These are phyloP conservation scores for Artibeus jamaicensis DNA, from an alignment of 2,797 vertebrate genomes.

Conservation along the genomic window DNA sequence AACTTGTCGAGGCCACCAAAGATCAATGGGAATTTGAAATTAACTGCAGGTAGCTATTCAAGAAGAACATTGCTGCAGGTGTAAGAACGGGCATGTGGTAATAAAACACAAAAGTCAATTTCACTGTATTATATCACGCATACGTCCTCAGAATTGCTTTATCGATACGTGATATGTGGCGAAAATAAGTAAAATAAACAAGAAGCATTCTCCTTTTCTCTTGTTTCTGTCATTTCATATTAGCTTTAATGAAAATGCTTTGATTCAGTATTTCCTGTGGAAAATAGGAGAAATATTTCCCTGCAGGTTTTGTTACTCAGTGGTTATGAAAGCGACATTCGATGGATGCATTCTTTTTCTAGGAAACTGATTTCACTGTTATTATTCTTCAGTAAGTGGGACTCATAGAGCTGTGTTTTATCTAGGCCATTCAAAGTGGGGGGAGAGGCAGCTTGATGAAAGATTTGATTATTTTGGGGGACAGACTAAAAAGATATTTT, in stretches of 20 bases:
- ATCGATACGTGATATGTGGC: constrained; percentile 61
- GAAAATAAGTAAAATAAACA: constrained; percentile 63
- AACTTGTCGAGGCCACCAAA: constrained; percentile 57
- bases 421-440: not conserved
- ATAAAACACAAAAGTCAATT: constrained; percentile 60
- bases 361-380: constrained; percentile 49
- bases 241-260: constrained; percentile 68
- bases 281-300: constrained; percentile 54
- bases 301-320: constrained; percentile 54
- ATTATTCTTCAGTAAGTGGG: constrained; percentile 47
- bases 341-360: constrained; percentile 19
- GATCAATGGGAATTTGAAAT: constrained; percentile 75
- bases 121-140: not conserved
- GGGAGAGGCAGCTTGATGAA: not conserved
- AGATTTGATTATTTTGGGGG: constrained; percentile 43
- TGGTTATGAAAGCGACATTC: constrained; percentile 61
- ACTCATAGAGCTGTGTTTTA: constrained; percentile 10
- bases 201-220: constrained; percentile 40
- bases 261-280: constrained; percentile 46
- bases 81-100: constrained; percentile 56
- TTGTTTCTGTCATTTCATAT: constrained; percentile 52
- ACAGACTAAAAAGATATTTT: constrained; percentile 30
- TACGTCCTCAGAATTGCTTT: constrained; percentile 13
- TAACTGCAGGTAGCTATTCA: constrained; percentile 62
- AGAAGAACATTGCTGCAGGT: constrained; percentile 43